These are phyloP conservation scores for Pediacus dermestoides DNA, from an alignment of 2,888 invertebrate species.

Conservation along the genomic window DNA sequence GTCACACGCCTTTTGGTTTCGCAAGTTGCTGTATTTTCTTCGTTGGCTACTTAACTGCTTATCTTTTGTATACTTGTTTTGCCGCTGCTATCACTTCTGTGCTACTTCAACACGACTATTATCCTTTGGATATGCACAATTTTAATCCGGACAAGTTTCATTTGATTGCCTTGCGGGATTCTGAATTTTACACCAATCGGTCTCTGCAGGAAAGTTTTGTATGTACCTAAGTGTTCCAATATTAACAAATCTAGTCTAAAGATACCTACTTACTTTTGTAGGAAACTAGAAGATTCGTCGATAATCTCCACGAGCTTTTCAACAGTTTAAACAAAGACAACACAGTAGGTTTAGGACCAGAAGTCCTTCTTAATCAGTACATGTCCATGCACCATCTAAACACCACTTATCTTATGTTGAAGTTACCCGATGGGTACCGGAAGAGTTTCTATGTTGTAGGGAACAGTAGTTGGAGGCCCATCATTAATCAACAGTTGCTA, in stretches of 20 bases:
- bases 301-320: constrained; percentile 28
- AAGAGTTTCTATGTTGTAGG: constrained; percentile 20
- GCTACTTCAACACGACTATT: constrained; percentile 34
- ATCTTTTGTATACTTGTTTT: constrained; percentile 42
- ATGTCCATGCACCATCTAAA: too few relatives aligned
- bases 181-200: constrained; percentile 9
- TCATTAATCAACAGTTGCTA: constrained; percentile 31
- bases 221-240: constrained; percentile 7
- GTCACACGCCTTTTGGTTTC: constrained; percentile 37
- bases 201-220: constrained; percentile 18
- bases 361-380: constrained; percentile 28
- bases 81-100: constrained; percentile 43
- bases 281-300: constrained; percentile 13
- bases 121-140: constrained; percentile 19
- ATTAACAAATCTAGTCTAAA: constrained; percentile 2
- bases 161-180: constrained; percentile 15
- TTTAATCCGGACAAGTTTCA: constrained; percentile 11
- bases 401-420: constrained; percentile 17
- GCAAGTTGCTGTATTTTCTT: constrained; percentile 38
- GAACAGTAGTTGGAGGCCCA: constrained; percentile 24
- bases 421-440: constrained; percentile 18
- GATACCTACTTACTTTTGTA: constrained; percentile 13
- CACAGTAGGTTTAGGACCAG: constrained; percentile 32
- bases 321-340: constrained; percentile 26
- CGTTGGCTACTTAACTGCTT: constrained; percentile 38